phyloP scores from a whole-genome alignment of 1,140 invertebrate genomes.

The Dendrolimus punctatus region DNA sequence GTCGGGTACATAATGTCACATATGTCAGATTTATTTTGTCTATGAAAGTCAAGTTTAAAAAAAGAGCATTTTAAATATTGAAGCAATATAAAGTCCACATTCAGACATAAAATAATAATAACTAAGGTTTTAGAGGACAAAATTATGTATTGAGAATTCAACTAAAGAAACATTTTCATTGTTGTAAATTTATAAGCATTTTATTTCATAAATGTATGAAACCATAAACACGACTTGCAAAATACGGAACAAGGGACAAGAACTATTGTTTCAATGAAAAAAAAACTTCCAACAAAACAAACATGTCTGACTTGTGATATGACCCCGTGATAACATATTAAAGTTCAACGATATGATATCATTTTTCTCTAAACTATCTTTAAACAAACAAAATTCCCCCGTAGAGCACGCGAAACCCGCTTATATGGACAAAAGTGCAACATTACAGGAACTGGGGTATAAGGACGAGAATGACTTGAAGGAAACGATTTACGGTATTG shows the following conservation, averaged over 20 bases:
- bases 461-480: conserved; percentile 76
- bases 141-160: no score
- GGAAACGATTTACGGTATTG: conserved; percentile 79
- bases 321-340: conserved; percentile 25
- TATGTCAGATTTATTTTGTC: no score
- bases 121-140: no score
- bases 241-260: conserved; percentile 1
- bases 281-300: conserved; percentile 26
- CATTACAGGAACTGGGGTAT: conserved; percentile 73
- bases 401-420: conserved; percentile 53
- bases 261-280: conserved; percentile 2
- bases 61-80: no score
- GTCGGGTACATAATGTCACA: no score
- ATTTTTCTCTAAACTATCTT: conserved; percentile 61
- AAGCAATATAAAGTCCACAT: no score
- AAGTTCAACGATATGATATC: conserved; percentile 62
- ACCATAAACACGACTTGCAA: background rate
- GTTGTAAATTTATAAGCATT: no score
- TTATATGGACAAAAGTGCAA: conserved; percentile 69
- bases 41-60: no score
- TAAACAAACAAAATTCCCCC: conserved; percentile 48
- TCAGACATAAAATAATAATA: no score
- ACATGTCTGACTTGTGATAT: conserved; percentile 44
- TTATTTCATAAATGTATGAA: no score
- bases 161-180: no score